A percentile compares a stretch with the other conserved stretches of the same genome.
These are phyloP conservation scores for Ameiurus melas DNA, from an alignment of 2,113 vertebrate species.

Conservation along the genomic window DNA sequence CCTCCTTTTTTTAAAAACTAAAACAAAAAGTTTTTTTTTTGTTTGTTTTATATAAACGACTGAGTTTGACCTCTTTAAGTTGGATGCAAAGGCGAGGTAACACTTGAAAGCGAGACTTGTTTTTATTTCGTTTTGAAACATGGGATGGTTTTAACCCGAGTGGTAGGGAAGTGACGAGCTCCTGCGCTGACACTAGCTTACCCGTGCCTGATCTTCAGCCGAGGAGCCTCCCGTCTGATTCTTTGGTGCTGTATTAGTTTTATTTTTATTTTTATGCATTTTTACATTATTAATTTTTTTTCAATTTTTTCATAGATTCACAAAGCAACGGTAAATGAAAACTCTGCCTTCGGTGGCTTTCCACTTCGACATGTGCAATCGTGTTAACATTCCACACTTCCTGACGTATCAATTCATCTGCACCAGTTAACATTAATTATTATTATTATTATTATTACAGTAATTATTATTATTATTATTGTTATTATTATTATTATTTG, in stretches of 20 bases:
- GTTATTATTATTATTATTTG: constrained; percentile 56
- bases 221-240: constrained; percentile 86
- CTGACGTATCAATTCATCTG: constrained; percentile 76
- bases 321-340: constrained; percentile 62
- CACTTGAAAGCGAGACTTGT: constrained; percentile 87
- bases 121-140: constrained; percentile 75
- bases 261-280: constrained; percentile 61
- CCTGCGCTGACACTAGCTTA: constrained; percentile 78
- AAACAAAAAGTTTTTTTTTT: neutral
- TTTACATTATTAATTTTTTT: constrained; percentile 83
- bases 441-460: constrained; percentile 66
- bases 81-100: constrained; percentile 68
- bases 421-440: constrained; percentile 78
- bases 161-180: constrained; percentile 57
- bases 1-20: neutral
- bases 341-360: constrained; percentile 75
- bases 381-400: constrained; percentile 96
- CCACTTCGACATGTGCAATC: constrained; percentile 96
- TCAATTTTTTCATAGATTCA: constrained; percentile 80
- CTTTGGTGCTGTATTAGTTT: constrained; percentile 92
- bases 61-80: constrained; percentile 22
- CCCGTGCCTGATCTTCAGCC: constrained; percentile 89
- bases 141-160: constrained; percentile 68
- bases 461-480: constrained; percentile 68
- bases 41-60: neutral